Conservation (phyloP, 2,113 vertebrate genomes). For the Rallus limicola region DNA sequence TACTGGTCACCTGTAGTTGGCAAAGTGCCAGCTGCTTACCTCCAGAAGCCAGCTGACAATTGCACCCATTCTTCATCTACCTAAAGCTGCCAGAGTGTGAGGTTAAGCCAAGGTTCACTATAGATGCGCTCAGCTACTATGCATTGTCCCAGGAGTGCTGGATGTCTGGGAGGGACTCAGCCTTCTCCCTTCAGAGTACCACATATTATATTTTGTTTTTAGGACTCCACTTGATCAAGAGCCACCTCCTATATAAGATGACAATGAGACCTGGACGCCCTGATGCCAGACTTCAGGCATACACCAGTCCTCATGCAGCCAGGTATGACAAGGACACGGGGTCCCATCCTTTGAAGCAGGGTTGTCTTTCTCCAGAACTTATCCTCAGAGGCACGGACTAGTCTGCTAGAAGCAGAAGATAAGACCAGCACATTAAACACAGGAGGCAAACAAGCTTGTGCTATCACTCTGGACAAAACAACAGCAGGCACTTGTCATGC, state of each 20-base stretch:
- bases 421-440: fast-evolving
- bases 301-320: not conserved
- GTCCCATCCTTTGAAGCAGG: not conserved
- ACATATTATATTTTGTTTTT: fast-evolving
- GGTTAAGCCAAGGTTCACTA: not conserved
- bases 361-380: not conserved
- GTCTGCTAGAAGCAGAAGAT: not conserved
- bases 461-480: fast-evolving
- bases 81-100: not conserved
- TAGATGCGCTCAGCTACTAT: not conserved
- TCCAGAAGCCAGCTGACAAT: not conserved
- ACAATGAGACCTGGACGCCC: not conserved
- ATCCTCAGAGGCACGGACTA: not conserved
- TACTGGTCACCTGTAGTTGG: not conserved
- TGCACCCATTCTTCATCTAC: not conserved
- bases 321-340: fast-evolving
- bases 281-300: fast-evolving
- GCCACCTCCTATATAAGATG: not conserved
- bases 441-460: not conserved
- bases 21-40: not conserved
- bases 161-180: not conserved
- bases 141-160: not conserved
- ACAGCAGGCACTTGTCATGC: not conserved
- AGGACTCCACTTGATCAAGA: fast-evolving
- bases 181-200: not conserved